Conservation (phyloP, 2,797 vertebrate genomes). For the Melanotaenia nigrans region DNA sequence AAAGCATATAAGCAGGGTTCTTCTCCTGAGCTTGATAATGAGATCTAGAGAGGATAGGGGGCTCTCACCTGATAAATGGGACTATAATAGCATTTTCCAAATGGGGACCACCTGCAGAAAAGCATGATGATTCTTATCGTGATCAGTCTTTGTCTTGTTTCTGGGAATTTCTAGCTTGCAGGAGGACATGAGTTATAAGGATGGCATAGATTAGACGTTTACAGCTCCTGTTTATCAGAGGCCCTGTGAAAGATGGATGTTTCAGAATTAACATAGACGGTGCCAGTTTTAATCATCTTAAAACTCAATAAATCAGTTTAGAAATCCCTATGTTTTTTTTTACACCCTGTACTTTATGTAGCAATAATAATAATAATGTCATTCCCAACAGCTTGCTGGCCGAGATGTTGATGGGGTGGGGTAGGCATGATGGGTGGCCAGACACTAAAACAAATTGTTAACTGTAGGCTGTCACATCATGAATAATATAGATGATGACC, state of each 20-base stretch:
- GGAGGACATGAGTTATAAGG: constrained; percentile 76
- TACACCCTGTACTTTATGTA: constrained; percentile 21
- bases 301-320: constrained; percentile 42
- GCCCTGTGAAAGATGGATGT: constrained; percentile 49
- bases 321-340: constrained; percentile 33
- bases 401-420: constrained; percentile 1
- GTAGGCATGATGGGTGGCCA: not conserved
- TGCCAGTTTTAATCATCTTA: constrained; percentile 34
- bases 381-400: constrained; percentile 13
- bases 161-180: constrained; percentile 60
- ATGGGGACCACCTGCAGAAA: constrained; percentile 75
- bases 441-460: constrained; percentile 13
- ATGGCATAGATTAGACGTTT: constrained; percentile 50
- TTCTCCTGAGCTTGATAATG: constrained; percentile 57
- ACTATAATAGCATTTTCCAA: constrained; percentile 73
- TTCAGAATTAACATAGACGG: constrained; percentile 15
- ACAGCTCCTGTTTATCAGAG: constrained; percentile 59
- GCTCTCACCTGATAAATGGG: constrained; percentile 76
- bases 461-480: not conserved
- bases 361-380: not conserved
- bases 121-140: constrained; percentile 73
- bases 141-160: constrained; percentile 78
- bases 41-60: constrained; percentile 65
- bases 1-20: constrained; percentile 44
- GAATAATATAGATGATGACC: not conserved